Evolutionary conservation across 2,888 invertebrate species (phyloP).

Genomic region (Ommatoiulus sabulosus): DNA sequence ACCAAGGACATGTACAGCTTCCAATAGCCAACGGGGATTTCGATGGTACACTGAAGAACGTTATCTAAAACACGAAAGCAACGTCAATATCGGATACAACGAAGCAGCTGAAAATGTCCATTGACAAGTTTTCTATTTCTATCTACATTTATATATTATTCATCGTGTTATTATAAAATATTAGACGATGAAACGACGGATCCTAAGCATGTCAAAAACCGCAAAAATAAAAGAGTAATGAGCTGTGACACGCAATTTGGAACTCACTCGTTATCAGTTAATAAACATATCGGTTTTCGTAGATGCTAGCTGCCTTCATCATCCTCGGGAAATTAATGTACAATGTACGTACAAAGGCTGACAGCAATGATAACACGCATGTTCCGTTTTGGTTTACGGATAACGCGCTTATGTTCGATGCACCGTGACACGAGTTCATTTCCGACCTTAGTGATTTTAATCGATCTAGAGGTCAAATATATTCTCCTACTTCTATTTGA

Average conservation of each 20-base stretch:
- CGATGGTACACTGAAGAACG: slow-evolving; percentile 86
- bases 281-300: not conserved
- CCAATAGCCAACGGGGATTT: slow-evolving; percentile 82
- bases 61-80: not conserved
- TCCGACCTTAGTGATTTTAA: not conserved
- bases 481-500: no score
- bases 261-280: not conserved
- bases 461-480: not conserved
- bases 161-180: not conserved
- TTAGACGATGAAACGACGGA: not conserved
- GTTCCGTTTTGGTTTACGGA: not conserved
- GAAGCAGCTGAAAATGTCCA: not conserved
- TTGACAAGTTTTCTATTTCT: not conserved
- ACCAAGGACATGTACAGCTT: slow-evolving; percentile 89
- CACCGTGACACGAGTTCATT: not conserved
- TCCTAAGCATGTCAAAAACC: not conserved
- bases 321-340: not conserved
- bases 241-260: not conserved
- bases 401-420: not conserved
- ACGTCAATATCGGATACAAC: not conserved
- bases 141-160: no score
- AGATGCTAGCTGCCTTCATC: not conserved
- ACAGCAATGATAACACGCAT: not conserved
- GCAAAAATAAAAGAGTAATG: not conserved
- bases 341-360: not conserved